Conservation (phyloP, 2,888 invertebrate species). For the Lithophane ornitopus region DNA sequence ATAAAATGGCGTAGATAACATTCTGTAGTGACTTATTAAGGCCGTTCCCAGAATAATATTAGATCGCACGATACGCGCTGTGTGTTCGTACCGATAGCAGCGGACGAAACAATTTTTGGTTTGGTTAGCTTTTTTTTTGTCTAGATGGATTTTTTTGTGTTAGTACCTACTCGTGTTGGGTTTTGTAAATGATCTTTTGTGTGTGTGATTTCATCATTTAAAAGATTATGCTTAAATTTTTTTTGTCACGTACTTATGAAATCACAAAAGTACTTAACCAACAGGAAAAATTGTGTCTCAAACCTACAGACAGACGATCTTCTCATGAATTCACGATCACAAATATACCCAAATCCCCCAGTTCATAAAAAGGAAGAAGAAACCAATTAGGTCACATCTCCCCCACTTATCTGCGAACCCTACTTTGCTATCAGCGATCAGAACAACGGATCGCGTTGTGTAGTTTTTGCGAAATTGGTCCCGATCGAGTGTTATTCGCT, state of each 20-base stretch:
- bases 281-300: neutral
- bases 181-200: constrained; percentile 9
- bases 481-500: constrained; percentile 85
- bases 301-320: no score
- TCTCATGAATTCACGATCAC: neutral
- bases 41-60: constrained; percentile 91
- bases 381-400: constrained; percentile 45
- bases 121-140: constrained; percentile 31
- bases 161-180: constrained; percentile 6
- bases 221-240: neutral
- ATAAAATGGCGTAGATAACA: constrained; percentile 91
- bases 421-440: constrained; percentile 87
- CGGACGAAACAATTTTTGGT: constrained; percentile 63
- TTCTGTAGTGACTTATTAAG: constrained; percentile 91
- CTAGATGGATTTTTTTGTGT: constrained; percentile 15
- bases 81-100: constrained; percentile 80
- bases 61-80: constrained; percentile 88
- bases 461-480: constrained; percentile 90
- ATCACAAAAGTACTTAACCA: neutral
- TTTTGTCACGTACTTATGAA: neutral
- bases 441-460: constrained; percentile 89
- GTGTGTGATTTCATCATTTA: neutral
- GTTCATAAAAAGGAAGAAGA: constrained; percentile 18
- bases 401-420: constrained; percentile 71
- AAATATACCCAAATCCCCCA: neutral